A percentile compares a stretch with the other conserved stretches of the same genome.
Evolutionary conservation across 1,140 invertebrate genomes (phyloP).

Genomic region (Sitophilus oryzae): DNA sequence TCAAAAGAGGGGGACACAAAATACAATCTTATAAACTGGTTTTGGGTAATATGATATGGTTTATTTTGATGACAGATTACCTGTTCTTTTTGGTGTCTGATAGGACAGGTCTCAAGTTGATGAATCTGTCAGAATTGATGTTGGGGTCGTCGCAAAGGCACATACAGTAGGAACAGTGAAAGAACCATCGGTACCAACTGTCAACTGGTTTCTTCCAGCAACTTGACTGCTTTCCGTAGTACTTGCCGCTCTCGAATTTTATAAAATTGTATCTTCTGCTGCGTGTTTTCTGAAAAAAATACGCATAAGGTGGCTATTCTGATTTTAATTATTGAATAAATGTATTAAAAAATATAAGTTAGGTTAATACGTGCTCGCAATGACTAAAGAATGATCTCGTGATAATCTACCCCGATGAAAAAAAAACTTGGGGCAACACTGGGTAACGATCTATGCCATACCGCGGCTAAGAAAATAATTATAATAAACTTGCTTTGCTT

Average conservation of each 20-base stretch:
- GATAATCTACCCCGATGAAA: too few relatives aligned
- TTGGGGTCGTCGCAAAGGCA: slow-evolving; percentile 76
- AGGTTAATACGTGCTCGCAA: too few relatives aligned
- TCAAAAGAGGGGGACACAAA: too few relatives aligned
- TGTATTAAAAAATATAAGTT: too few relatives aligned
- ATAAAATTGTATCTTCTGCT: slow-evolving; percentile 69
- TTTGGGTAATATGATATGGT: too few relatives aligned
- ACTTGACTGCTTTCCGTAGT: slow-evolving; percentile 51
- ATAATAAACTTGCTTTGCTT: too few relatives aligned
- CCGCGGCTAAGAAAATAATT: too few relatives aligned
- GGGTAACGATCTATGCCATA: too few relatives aligned
- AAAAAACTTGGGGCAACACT: too few relatives aligned
- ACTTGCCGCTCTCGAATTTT: slow-evolving; percentile 68
- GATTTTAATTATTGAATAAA: neutral
- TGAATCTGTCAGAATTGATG: slow-evolving; percentile 64
- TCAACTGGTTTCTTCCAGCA: slow-evolving; percentile 64
- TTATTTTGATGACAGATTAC: too few relatives aligned
- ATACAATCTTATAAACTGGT: too few relatives aligned
- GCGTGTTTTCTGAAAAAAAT: slow-evolving; percentile 6
- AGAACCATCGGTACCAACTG: slow-evolving; percentile 77
- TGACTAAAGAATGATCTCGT: too few relatives aligned
- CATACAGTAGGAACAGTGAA: slow-evolving; percentile 83
- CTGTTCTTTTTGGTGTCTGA: slow-evolving; percentile 63
- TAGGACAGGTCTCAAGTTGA: slow-evolving; percentile 61
- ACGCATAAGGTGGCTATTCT: neutral